These are phyloP conservation scores for Euphysa ruthae DNA, from an alignment of 30 jellyfish, hydroid and myxozoan genomes.

Conservation along the genomic window DNA sequence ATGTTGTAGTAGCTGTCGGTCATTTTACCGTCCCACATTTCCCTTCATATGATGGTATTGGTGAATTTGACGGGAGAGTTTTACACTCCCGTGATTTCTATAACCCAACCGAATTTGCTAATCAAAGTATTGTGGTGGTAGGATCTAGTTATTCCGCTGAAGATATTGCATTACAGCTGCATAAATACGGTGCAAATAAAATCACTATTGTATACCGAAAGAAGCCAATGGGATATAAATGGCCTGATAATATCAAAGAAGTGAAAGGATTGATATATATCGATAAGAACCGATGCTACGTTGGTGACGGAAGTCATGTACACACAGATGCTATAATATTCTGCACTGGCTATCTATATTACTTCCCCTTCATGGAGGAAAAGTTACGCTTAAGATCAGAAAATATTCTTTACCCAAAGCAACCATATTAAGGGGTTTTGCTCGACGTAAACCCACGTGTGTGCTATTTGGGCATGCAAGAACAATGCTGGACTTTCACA, in stretches of 20 bases:
- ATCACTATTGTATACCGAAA: slow-evolving; percentile 37
- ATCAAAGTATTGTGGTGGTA: slow-evolving; percentile 20
- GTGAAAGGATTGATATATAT: slow-evolving; percentile 29
- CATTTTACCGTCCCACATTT: slow-evolving; percentile 56
- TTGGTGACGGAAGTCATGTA: slow-evolving; percentile 39
- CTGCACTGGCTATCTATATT: slow-evolving; percentile 66
- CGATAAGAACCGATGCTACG: slow-evolving; percentile 9
- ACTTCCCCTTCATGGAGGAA: slow-evolving; percentile 48
- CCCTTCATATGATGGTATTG: slow-evolving; percentile 57
- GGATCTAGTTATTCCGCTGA: slow-evolving; percentile 74
- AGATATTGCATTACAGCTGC: slow-evolving; percentile 60
- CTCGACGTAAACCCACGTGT: slow-evolving; percentile 22
- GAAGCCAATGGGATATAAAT: slow-evolving; percentile 50
- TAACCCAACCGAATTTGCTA: slow-evolving; percentile 33
- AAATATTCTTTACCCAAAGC: slow-evolving; percentile 34
- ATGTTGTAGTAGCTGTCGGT: slow-evolving; percentile 58
- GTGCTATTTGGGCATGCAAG: slow-evolving; percentile 65
- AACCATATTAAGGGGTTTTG: slow-evolving; percentile 48
- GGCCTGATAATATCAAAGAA: slow-evolving; percentile 57
- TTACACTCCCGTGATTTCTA: slow-evolving; percentile 74
- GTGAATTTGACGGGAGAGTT: slow-evolving; percentile 44
- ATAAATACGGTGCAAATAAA: slow-evolving; percentile 52
- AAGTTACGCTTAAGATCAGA: slow-evolving; percentile 24
- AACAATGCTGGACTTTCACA: slow-evolving; percentile 49
- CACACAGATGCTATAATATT: slow-evolving; percentile 61